Percentiles rank a stretch among this genome's conserved stretches.
Conservation (phyloP, 1,140 invertebrate species). For the Euglossa dilemma region DNA sequence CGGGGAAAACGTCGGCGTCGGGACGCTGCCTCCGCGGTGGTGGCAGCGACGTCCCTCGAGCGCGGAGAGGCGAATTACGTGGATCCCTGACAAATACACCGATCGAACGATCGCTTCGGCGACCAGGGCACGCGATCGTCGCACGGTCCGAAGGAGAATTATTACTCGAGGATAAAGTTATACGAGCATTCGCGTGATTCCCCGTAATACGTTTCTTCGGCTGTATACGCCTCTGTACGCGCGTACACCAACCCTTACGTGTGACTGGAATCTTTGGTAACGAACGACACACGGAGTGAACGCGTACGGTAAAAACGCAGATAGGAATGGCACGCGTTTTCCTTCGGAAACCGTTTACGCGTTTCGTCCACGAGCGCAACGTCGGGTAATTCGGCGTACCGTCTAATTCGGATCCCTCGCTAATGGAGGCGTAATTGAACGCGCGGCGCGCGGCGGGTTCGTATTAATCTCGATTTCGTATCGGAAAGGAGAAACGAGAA, state of each 20-base stretch:
- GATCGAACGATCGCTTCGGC: constrained; percentile 3
- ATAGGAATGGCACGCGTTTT: not conserved
- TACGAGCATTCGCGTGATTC: constrained; percentile 47
- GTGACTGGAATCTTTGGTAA: constrained; percentile 1
- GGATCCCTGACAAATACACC: not conserved
- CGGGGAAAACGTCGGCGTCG: too few relatives aligned
- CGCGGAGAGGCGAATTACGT: not conserved
- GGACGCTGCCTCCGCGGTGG: not conserved
- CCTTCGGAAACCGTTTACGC: not conserved
- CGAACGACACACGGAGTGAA: not conserved
- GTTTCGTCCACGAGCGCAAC: constrained; percentile 4
- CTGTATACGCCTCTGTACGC: not conserved
- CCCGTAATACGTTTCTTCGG: constrained; percentile 31
- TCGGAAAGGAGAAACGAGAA: not conserved
- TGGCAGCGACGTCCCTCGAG: not conserved
- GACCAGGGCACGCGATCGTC: not conserved
- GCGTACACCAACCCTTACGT: not conserved
- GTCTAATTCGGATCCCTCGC: too few relatives aligned
- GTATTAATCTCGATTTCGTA: constrained; percentile 20
- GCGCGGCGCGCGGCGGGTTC: not conserved
- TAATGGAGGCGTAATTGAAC: constrained; percentile 4
- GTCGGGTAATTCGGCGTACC: too few relatives aligned
- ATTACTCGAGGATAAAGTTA: constrained; percentile 27
- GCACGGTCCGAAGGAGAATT: not conserved
- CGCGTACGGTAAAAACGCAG: not conserved